Base-by-base conservation (phyloP, 2,797 vertebrate genomes). In the Vireo griseus region DNA sequence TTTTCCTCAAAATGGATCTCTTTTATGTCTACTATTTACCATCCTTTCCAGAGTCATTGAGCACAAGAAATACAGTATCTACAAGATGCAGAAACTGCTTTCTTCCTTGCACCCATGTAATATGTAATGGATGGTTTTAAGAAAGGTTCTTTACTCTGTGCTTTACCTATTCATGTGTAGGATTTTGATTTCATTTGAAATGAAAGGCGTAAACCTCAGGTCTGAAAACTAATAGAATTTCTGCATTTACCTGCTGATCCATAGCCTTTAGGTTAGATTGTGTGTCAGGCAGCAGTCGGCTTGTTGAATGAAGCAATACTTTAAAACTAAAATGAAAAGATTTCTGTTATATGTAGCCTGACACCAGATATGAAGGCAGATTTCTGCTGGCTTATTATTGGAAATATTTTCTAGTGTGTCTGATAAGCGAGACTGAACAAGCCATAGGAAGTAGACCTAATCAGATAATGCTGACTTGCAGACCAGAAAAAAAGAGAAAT, bases 221-320 rank as follows among this genome's bases (percentile, higher is more conserved):
- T 96, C 96, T 96, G 93, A 96, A 98, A 97, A 97, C 97, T 97
- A 97, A 98, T 97, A 96, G 97, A 97, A 98, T 97, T 97, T 98
- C 95, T 97, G 86, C 97, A 94, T 97, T 98, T 98, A 97, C 96
- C 94, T 97, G 96, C 96, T 97, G 97, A 97, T 97, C 96, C 97
- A 92, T 97, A 97, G 97, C 95, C 96, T 97, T 97, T 95, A 84
- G 95, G 95, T 97, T 97, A 97, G 96, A 97, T 95, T 96, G 86
- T 94, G 76, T 97, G 97, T 97, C 97, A 97, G 93, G 95, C 96
- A 85, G 86, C 88, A 97, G 96, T 95, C 86, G 2, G 82, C 81
- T 96, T 93, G 88, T 92, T 97, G 95, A 96, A 95, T 90, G 96
- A 97, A 97, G 96, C 94, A 98, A 94, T 95, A 92, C 95, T 97